These are phyloP conservation scores for Macaca fascicularis DNA, from an alignment of 2,113 vertebrate genomes.

Conservation along the genomic window DNA sequence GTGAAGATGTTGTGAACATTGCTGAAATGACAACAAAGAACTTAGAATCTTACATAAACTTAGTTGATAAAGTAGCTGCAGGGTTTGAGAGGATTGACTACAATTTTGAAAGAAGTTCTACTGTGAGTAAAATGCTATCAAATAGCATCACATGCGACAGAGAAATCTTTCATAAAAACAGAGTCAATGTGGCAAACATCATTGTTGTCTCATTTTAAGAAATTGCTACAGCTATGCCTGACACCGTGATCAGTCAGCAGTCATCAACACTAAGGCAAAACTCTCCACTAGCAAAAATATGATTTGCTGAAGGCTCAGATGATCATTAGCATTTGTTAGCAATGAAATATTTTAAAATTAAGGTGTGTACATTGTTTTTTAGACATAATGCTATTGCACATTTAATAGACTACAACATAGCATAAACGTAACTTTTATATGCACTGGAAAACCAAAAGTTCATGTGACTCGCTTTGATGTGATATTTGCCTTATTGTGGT, in stretches of 20 bases:
- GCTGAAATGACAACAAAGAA: background rate
- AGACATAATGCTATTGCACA: background rate
- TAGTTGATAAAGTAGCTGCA: background rate
- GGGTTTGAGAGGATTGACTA: background rate
- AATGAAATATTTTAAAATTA: background rate
- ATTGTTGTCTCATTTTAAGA: background rate
- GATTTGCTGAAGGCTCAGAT: background rate
- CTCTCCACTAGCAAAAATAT: background rate
- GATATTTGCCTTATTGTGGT: background rate
- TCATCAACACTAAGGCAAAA: background rate
- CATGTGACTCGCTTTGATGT: background rate
- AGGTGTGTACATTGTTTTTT: background rate
- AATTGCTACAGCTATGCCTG: background rate
- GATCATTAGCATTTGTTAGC: background rate
- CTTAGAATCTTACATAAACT: background rate
- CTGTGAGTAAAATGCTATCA: background rate
- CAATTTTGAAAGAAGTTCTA: background rate
- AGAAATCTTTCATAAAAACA: background rate
- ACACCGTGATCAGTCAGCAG: background rate
- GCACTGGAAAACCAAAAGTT: background rate
- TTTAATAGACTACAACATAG: background rate
- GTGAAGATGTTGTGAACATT: background rate
- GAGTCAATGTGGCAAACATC: background rate
- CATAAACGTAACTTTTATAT: background rate
- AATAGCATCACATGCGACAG: background rate